These are phyloP conservation scores for Melanotaenia nigrans DNA, from an alignment of 2,797 vertebrate species.

Conservation along the genomic window DNA sequence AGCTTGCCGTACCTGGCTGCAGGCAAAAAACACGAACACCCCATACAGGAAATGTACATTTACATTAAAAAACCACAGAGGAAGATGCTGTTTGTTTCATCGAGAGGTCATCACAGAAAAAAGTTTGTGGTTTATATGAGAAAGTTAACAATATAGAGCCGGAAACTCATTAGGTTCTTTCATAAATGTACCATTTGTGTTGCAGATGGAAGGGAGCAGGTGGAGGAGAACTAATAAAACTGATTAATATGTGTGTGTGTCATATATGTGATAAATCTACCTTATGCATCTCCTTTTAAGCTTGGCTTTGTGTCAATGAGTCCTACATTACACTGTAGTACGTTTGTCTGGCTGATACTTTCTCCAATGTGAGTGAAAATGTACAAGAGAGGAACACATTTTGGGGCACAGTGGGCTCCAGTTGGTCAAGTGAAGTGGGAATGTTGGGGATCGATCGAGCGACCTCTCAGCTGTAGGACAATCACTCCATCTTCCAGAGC, in stretches of 20 bases:
- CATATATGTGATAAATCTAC: background rate
- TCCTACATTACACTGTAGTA: background rate
- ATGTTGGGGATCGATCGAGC: background rate
- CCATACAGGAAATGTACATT: conserved; percentile 18
- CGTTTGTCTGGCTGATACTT: background rate
- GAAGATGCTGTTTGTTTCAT: background rate
- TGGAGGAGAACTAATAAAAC: background rate
- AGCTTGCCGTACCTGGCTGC: conserved; percentile 45
- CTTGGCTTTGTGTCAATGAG: background rate
- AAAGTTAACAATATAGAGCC: background rate
- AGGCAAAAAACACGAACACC: conserved; percentile 10
- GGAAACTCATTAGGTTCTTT: conserved; percentile 1
- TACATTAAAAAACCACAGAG: conserved; percentile 5
- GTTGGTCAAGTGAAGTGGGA: background rate
- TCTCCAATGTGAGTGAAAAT: background rate
- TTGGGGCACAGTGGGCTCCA: background rate
- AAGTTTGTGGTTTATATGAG: background rate
- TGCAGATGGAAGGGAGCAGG: background rate
- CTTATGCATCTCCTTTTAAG: background rate
- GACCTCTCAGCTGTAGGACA: background rate
- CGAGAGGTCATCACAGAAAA: background rate
- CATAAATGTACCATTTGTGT: background rate
- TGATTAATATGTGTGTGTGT: background rate
- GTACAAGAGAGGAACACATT: background rate
- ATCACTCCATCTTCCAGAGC: background rate